Evolutionary conservation across 2,888 invertebrate genomes (phyloP), one percentile per base, ranked within the genome.

Genomic region (Eudemis profundana): DNA sequence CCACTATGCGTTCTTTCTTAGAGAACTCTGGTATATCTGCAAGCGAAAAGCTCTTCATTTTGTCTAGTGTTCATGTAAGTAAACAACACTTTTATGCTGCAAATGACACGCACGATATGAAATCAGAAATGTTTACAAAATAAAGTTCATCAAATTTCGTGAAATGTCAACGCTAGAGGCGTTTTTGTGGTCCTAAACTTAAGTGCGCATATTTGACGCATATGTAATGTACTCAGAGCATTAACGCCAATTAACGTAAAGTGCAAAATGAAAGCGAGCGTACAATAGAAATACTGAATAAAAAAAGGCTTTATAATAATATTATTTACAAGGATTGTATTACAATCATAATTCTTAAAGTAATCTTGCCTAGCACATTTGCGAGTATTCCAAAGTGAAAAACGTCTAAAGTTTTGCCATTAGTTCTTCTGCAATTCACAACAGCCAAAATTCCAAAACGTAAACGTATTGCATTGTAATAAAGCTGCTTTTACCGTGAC

Each of bases 1-100:
- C 93, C 5, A 96, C 93, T 36, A 95, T 94, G 74, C 94, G 94
- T 60, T 93, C 92, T 57, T 85, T 87, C 59, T 86, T 83, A 0
- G 91, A 91, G 74, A 92, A 92, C 44, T 90, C 89, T 0, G 92
- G 91, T 57, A 92, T 89, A 69, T 91, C 84, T 4, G 72, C 78
- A 69, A 92, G 81, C 2, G 83, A 79, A 73, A 92, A 92, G 1
- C 77, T 72, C 69, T 84, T 86, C 87, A 90, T 90, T 69, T 70
- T 83, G 51, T 21, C 21, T 4, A 54, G 61, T 57, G 51, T 36
- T 46, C 47, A 56, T 49, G 21, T 49, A 15, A 49, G 5, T 8
- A 47, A n/a, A n/a, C 14, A n/a, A 4, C 27, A 1, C 1, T 49
- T 40, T 36, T 36, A 36, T 15, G 8, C 36, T 17, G 23, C 36